A percentile compares a stretch with the other conserved stretches of the same genome.
Evolutionary conservation across 2,797 vertebrate species (phyloP).

Genomic region (Argya squamiceps): DNA sequence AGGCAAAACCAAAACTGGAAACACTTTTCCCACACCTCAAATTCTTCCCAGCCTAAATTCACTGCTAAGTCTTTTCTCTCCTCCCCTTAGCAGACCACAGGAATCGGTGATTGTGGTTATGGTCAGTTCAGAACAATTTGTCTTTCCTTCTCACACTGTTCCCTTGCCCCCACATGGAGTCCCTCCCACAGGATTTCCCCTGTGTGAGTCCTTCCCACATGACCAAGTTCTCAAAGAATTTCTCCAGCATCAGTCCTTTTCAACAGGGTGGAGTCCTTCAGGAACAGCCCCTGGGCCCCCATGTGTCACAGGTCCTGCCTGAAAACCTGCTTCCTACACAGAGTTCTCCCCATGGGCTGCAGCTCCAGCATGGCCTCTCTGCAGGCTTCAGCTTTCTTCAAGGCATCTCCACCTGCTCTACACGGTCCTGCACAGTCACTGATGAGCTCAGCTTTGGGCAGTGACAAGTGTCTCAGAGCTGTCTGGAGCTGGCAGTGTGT

Average conservation of each 20-base stretch:
- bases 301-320: neutral
- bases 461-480: accelerated
- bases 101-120: neutral
- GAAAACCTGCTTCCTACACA: neutral
- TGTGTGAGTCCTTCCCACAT: accelerated
- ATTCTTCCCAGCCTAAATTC: neutral
- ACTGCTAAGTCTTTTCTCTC: neutral
- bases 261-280: neutral
- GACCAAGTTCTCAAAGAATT: neutral
- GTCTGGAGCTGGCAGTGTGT: neutral
- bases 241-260: neutral
- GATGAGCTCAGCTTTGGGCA: neutral
- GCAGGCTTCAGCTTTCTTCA: neutral
- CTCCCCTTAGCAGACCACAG: neutral
- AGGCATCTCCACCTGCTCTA: neutral
- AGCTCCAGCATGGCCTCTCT: neutral
- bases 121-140: neutral
- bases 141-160: neutral
- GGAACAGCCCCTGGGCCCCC: accelerated
- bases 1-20: neutral
- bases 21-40: neutral
- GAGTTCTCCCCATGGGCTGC: neutral
- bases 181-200: neutral
- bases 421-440: neutral
- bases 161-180: neutral